Evolutionary conservation across 2,113 vertebrate species (phyloP), one percentile per base, ranked within the genome.

Genomic region (Anseranas semipalmata): DNA sequence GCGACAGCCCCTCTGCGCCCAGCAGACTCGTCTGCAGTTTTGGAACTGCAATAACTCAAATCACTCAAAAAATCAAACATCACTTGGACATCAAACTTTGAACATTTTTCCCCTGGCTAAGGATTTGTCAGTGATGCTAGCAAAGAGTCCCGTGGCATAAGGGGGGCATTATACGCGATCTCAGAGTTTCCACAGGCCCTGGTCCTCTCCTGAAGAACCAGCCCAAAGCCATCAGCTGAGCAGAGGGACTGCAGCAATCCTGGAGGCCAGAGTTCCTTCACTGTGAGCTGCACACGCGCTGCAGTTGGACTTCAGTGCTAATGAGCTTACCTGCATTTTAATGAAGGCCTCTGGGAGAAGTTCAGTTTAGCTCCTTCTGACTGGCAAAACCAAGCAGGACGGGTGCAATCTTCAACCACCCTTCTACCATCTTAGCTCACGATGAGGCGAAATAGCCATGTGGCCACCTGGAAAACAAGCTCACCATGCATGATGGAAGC

Each of bases 251-350:
- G 53, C 37, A 21, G 21, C n/a, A 59, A 43, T 35, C n/a, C n/a
- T n/a, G n/a, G n/a, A 65, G 21, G 33, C 37, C 37, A 60, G 48
- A 66, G 43, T 46, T 56, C 52, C 79, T 65, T 67, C n/a, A 35
- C n/a, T 91, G 63, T 24, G 58, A 70, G 65, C 78, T 14, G 9
- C 68, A 14, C 55, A 5, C 1, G 53, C 24, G 56, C 39, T 19
- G 46, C 39, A 70, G 71, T 43, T 87, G 81, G 77, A 53, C 28
- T 83, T 53, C 24, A 77, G 53, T 20, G 59, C 32, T 92, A 53
- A 81, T 28, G 76, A 96, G 60, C 78, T 65, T 46, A 37, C 60
- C 73, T 66, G 85, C 56, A 70, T 90, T 73, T 53, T 82, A 77
- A 63, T 21, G n/a, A 66, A 39, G 35, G 22, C 45, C 75, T 43